Base-by-base conservation (phyloP, 2,888 invertebrate species). In the Stictocephala bisonia region DNA sequence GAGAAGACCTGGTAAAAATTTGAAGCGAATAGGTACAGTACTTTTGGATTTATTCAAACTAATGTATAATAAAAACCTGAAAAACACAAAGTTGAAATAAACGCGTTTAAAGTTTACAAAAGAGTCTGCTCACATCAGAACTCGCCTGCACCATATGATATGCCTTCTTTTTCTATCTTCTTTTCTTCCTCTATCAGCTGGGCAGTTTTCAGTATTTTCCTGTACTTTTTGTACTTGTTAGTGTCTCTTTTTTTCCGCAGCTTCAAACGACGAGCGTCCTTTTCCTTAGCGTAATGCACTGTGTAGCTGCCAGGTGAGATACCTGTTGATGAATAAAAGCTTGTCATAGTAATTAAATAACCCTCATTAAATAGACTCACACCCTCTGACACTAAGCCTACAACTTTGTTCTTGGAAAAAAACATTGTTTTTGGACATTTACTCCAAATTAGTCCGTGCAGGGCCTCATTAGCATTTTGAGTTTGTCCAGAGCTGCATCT, bases 401-500 rank as follows among this genome's bases (percentile, higher is more conserved):
- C 40, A 22, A 24, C 9, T 35, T 29, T n/a, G 6, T 26, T 26
- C n/a, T 9, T 66, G 27, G 26, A 26, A n/a, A 26, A n/a, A 44
- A 64, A 64, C n/a, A 40, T 31, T 40, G 24, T n/a, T 66, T 44
- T 44, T 1, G 66, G 48, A 27, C 24, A 66, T 66, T 66, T 66
- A n/a, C 44, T 66, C 66, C 66, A 66, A 29, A 66, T 66, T 9
- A 44, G 26, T 26, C 44, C 26, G 35, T 66, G 66, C 26, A 66
- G 66, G 64, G 40, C 9, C 26, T 40, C 40, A 20, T 64, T 64
- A 4, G 41, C 41, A 24, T 66, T 66, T 44, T 66, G 44, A 6
- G 66, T 66, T 26, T 44, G 24, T 22, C 48, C 66, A 41, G 27
- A 66, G 27, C 2, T 22, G 40, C 40, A 64, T 35, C 40, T 9